Percentiles rank a stretch among this genome's conserved stretches.
phyloP scores from a whole-genome alignment of 2,113 vertebrate species.

The Coregonus clupeaformis region DNA sequence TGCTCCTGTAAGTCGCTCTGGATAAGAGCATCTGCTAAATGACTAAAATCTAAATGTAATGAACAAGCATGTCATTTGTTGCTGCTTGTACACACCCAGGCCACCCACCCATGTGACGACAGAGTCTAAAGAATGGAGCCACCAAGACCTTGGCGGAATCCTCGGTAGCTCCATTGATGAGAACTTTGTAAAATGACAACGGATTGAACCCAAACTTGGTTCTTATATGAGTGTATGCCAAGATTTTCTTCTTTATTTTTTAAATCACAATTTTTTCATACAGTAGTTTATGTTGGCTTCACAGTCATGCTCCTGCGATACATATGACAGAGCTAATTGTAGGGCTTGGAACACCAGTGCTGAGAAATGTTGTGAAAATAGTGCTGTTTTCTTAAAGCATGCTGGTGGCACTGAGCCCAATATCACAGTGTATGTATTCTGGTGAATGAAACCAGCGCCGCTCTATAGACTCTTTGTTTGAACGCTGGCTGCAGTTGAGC shows the following conservation, averaged over 20 bases:
- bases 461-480: slow-evolving; percentile 41
- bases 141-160: slow-evolving; percentile 41
- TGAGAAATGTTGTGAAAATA: slow-evolving; percentile 54
- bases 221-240: neutral
- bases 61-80: slow-evolving; percentile 58
- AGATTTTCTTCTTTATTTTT: slow-evolving; percentile 1
- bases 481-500: slow-evolving; percentile 12
- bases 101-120: slow-evolving; percentile 47
- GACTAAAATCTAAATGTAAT: no score
- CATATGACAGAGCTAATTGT: slow-evolving; percentile 70
- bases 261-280: no score
- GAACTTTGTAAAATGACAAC: slow-evolving; percentile 56
- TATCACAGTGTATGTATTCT: slow-evolving; percentile 65
- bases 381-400: slow-evolving; percentile 50
- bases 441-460: slow-evolving; percentile 54
- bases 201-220: neutral
- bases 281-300: slow-evolving; percentile 58
- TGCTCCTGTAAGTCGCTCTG: no score
- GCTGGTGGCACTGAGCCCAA: slow-evolving; percentile 63
- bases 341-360: slow-evolving; percentile 55
- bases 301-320: slow-evolving; percentile 43
- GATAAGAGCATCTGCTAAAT: no score
- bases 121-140: slow-evolving; percentile 21
- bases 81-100: slow-evolving; percentile 14
- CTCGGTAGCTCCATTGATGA: neutral